Conservation (phyloP, 2,888 invertebrate species). For the Perizoma flavofasciatum region DNA sequence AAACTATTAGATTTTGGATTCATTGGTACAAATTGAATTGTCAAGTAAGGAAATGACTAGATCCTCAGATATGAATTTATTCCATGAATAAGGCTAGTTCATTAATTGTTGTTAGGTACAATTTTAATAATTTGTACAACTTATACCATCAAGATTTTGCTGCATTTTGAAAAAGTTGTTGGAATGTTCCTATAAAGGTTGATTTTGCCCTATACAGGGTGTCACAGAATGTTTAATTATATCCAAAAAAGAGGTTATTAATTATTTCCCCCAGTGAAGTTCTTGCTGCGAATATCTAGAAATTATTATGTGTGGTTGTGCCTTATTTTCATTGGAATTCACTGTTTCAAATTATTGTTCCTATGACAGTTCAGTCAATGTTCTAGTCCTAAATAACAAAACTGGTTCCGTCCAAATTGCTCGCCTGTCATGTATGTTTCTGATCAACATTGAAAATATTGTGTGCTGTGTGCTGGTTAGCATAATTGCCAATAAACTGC, state of each 20-base stretch:
- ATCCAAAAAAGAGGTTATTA: too few species aligned
- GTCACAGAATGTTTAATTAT: too few species aligned
- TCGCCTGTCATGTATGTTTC: conserved; percentile 58
- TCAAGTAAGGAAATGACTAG: conserved; percentile 5
- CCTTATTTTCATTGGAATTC: conserved; percentile 66
- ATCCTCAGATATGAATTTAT: neutral
- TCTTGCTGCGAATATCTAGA: too few species aligned
- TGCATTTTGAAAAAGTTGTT: neutral
- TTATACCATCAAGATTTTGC: neutral
- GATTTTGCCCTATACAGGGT: too few species aligned
- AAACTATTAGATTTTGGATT: conserved; percentile 14
- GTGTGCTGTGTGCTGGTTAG: conserved; percentile 35
- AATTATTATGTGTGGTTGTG: conserved; percentile 60
- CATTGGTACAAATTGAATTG: conserved; percentile 30
- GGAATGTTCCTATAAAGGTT: too few species aligned
- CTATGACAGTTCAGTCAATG: conserved; percentile 62
- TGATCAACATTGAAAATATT: conserved; percentile 38
- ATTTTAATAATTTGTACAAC: neutral
- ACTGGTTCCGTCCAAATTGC: conserved; percentile 81
- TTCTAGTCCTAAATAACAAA: conserved; percentile 74
- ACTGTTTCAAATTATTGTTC: conserved; percentile 48
- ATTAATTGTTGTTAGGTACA: neutral
- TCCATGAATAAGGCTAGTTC: too few species aligned
- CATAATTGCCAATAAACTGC: conserved; percentile 44
- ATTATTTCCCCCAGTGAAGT: too few species aligned